Evolutionary conservation across 2,888 invertebrate genomes (phyloP), one percentile per base, ranked within the genome.

Genomic region (Hemaris fuciformis): DNA sequence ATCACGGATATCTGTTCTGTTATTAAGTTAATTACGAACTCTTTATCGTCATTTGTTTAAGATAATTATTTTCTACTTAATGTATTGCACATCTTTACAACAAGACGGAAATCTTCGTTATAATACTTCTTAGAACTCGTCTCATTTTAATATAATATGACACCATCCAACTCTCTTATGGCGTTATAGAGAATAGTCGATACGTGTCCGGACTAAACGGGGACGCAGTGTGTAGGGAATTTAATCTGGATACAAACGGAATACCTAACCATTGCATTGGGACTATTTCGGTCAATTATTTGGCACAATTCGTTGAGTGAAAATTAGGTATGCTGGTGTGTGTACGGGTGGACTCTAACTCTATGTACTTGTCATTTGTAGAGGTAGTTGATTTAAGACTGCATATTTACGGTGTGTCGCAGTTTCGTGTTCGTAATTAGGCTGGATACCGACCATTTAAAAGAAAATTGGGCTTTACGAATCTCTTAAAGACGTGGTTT

Each of bases 181-280:
- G n/a, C 38, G 13, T n/a, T n/a, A n/a, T 8, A 38, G 13, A 31
- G 31, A 38, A 57, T 23, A 23, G 38, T 41, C 15, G 23, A n/a
- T 57, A 58, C 57, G 42, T 58, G 58, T 10, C 10, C 25, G 15
- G 18, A 58, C n/a, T 58, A n/a, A 58, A 58, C 18, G 15, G 23
- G 38, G 20, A 18, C 38, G 23, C 59, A 64, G 66, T 65, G 65
- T 63, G 64, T 70, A 53, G 59, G 67, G 66, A 73, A 74, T 77
- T 73, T 69, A 75, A 72, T 71, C 63, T 63, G 46, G 57, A 64
- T 59, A 53, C 48, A 53, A 53, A 25, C 25, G 64, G 65, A 68
- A 73, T 67, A 66, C 62, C 61, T 46, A 56, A 53, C 59, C 10
- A 31, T 53, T 31, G 53, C 53, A 18, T 46, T n/a, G 46, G 27